Conservation (phyloP, 2,113 vertebrate genomes). For the human region GRCh38 chr12:42989001-42989500, state of each 20-base stretch:
- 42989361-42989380: neutral
- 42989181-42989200: conserved; percentile 64
- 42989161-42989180: conserved; percentile 59
- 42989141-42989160: conserved; percentile 52
- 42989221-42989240: neutral
- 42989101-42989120: neutral
- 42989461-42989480: neutral
- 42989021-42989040: neutral
- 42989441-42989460: neutral
- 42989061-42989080: conserved; percentile 42
- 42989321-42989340: conserved; percentile 41
- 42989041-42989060: neutral
- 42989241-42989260: neutral
- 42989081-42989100: neutral
- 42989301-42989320: neutral
- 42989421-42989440: neutral
- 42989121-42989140: neutral
- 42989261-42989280: conserved; percentile 48
- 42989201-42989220: conserved; percentile 52
- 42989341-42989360: neutral
- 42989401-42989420: conserved; percentile 43
- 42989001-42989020: conserved; percentile 31
- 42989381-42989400: neutral
- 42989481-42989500: neutral
- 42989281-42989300: neutral